A percentile compares a stretch with the other conserved stretches of the same genome.
Conservation (phyloP, 2,113 vertebrate genomes). For the Phyllostomus discolor region DNA sequence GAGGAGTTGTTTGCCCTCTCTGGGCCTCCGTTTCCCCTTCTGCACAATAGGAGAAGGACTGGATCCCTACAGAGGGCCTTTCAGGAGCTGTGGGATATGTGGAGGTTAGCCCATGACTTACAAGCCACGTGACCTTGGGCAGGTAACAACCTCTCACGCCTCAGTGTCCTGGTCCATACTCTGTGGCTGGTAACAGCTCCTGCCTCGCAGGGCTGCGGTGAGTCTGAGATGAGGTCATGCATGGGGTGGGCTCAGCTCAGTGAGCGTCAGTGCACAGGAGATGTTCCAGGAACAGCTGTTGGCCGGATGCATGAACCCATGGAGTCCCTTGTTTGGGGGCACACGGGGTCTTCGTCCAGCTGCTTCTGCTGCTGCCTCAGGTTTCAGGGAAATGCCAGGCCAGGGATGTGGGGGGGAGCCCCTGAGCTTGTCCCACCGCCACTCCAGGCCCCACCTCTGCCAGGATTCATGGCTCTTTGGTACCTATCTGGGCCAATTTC, state of each 20-base stretch:
- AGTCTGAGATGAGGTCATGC: neutral
- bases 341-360: neutral
- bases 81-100: neutral
- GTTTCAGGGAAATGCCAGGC: neutral
- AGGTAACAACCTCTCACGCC: neutral
- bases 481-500: neutral
- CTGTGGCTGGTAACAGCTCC: rapidly evolving
- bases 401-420: neutral
- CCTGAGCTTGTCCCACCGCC: neutral
- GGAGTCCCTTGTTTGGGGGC: too few relatives aligned
- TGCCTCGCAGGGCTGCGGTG: neutral
- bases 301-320: neutral
- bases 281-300: neutral
- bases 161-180: neutral
- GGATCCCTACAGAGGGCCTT: too few relatives aligned
- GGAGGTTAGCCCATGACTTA: neutral
- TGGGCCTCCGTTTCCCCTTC: neutral
- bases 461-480: neutral
- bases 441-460: neutral
- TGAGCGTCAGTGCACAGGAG: neutral
- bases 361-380: neutral
- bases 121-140: neutral
- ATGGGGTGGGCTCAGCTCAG: rapidly evolving
- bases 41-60: neutral
- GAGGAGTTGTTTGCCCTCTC: neutral